Evolutionary conservation across 23 tunicate species (phyloP).

Genomic region (Halocynthia roretzi): DNA sequence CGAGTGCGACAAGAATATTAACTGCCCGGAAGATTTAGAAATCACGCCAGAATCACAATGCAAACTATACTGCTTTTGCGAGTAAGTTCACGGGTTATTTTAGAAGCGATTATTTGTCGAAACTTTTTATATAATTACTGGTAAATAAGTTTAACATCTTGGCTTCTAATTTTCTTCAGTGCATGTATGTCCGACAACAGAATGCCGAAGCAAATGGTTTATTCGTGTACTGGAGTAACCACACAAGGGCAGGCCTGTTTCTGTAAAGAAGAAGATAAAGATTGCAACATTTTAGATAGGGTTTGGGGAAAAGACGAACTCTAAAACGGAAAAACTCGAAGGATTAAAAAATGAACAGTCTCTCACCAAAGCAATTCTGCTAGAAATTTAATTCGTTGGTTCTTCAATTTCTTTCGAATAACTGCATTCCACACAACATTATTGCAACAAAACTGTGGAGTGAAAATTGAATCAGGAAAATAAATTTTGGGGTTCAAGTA

Average conservation of each 20-base stretch:
- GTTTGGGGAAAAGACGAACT: slow-evolving; percentile 7
- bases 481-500: no score
- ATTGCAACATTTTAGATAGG: background rate
- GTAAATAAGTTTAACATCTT: background rate
- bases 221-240: background rate
- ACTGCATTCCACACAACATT: no score
- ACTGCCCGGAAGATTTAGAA: background rate
- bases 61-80: slow-evolving; percentile 15
- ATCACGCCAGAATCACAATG: background rate
- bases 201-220: background rate
- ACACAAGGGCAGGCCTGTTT: slow-evolving; percentile 5
- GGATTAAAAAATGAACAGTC: no score
- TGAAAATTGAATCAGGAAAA: no score
- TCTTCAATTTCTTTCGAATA: no score
- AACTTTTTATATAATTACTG: background rate
- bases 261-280: slow-evolving; percentile 1
- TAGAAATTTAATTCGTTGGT: no score
- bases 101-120: background rate
- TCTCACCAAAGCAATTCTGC: no score
- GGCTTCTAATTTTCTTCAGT: background rate
- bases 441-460: no score
- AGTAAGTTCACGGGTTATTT: background rate
- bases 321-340: background rate
- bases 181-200: background rate
- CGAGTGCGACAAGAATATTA: slow-evolving; percentile 5